These are phyloP conservation scores for Polypterus senegalus DNA, from an alignment of 2,113 vertebrate genomes.

Conservation along the genomic window DNA sequence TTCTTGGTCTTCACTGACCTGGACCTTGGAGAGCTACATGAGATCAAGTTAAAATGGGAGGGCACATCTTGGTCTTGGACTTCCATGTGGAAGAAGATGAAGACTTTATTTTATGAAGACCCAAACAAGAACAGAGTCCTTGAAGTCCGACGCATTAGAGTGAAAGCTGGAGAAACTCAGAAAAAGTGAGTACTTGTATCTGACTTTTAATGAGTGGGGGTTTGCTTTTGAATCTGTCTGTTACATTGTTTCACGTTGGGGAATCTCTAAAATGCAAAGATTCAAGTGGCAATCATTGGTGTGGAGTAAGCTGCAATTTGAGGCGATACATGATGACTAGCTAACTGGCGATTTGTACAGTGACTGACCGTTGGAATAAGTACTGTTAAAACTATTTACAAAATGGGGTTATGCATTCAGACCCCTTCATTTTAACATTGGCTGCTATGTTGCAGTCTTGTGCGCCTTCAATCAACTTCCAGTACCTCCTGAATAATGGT, in stretches of 20 bases:
- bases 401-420: too few species aligned
- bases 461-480: too few species aligned
- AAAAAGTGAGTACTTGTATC: slow-evolving; percentile 56
- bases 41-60: slow-evolving; percentile 80
- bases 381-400: too few species aligned
- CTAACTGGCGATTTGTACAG: too few species aligned
- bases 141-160: slow-evolving; percentile 67
- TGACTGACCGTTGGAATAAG: too few species aligned
- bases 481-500: too few species aligned
- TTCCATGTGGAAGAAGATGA: slow-evolving; percentile 58
- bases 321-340: too few species aligned
- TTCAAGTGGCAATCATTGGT: background rate
- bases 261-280: background rate
- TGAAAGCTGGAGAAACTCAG: slow-evolving; percentile 88
- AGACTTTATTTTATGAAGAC: slow-evolving; percentile 44
- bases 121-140: slow-evolving; percentile 37
- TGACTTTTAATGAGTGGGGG: background rate
- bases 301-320: too few species aligned
- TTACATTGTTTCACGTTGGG: background rate
- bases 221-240: background rate
- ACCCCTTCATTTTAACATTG: too few species aligned
- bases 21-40: slow-evolving; percentile 83
- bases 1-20: slow-evolving; percentile 85
- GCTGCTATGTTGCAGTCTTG: too few species aligned
- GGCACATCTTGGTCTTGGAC: slow-evolving; percentile 50